These are phyloP conservation scores for Myanophis thanlyinensis DNA, from an alignment of 2,113 vertebrate genomes.

Conservation along the genomic window DNA sequence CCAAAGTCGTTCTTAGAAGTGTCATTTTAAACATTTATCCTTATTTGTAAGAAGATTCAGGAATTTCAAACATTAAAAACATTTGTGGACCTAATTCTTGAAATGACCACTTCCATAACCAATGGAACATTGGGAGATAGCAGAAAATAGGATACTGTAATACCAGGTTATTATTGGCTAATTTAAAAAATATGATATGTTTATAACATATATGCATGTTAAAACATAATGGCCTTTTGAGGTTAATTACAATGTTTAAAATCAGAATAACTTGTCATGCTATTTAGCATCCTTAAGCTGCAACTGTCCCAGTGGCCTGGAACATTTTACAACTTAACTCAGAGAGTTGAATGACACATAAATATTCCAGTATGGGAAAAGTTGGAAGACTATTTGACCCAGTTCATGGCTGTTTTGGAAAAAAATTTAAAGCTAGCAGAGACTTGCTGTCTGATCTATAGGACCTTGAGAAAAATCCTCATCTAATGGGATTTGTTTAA, in stretches of 20 bases:
- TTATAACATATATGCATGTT: not conserved
- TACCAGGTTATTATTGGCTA: not conserved
- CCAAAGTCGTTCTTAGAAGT: not conserved
- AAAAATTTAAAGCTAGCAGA: not conserved
- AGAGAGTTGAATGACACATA: not conserved
- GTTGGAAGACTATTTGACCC: not conserved
- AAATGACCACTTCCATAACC: not conserved
- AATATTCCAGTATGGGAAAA: not conserved
- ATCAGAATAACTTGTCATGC: not conserved
- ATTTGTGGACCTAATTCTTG: not conserved
- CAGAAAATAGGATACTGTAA: not conserved
- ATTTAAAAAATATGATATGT: not conserved
- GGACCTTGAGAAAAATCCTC: not conserved
- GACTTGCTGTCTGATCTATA: not conserved
- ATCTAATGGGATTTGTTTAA: not conserved
- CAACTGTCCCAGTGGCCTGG: not conserved
- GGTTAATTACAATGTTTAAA: not conserved
- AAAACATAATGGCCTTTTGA: not conserved
- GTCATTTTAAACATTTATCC: not conserved
- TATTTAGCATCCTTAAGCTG: not conserved
- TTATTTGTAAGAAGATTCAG: not conserved
- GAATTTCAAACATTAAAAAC: not conserved
- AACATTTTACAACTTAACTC: not conserved
- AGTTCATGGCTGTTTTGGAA: not conserved
- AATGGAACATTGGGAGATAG: not conserved